Percentiles rank a stretch among this genome's conserved stretches.
phyloP scores from a whole-genome alignment of 64 coral and sea anemone genomes.

The Stichodactyla helianthus region DNA sequence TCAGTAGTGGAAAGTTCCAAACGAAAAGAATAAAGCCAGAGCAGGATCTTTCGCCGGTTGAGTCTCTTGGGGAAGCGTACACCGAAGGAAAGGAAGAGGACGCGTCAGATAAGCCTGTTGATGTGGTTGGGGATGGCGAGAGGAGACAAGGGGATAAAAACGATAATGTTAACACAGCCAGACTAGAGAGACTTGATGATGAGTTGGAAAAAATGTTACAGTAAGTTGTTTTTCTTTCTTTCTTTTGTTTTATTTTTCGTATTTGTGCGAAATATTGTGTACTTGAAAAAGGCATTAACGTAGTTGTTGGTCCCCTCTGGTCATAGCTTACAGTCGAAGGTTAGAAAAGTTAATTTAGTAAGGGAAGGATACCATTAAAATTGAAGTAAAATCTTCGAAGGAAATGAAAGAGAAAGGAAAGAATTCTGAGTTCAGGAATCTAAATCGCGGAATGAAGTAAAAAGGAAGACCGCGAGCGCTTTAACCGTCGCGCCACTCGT shows the following conservation, averaged over 20 bases:
- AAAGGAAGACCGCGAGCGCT: no score
- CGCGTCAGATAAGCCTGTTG: background rate
- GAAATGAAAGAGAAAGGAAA: no score
- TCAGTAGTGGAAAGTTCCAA: background rate
- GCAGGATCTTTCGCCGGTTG: slow-evolving; percentile 7
- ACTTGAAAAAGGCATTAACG: no score
- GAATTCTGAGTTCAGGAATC: no score
- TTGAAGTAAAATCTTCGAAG: no score
- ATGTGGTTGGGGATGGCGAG: slow-evolving; percentile 12
- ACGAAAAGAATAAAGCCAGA: background rate
- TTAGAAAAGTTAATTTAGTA: no score
- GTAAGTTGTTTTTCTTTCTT: slow-evolving; percentile 25
- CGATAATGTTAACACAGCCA: slow-evolving; percentile 28
- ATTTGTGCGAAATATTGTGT: no score
- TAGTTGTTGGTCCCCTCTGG: no score
- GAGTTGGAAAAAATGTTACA: slow-evolving; percentile 67
- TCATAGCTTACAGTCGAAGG: no score
- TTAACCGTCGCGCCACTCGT: no score
- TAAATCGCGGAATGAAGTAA: no score
- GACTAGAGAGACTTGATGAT: slow-evolving; percentile 57
- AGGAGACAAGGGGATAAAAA: background rate
- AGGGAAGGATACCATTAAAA: no score
- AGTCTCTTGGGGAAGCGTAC: slow-evolving; percentile 34
- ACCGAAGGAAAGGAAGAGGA: slow-evolving; percentile 30
- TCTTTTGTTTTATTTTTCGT: background rate